phyloP scores from a whole-genome alignment of 2,797 vertebrate species.

The Yasuhikotakia modesta region DNA sequence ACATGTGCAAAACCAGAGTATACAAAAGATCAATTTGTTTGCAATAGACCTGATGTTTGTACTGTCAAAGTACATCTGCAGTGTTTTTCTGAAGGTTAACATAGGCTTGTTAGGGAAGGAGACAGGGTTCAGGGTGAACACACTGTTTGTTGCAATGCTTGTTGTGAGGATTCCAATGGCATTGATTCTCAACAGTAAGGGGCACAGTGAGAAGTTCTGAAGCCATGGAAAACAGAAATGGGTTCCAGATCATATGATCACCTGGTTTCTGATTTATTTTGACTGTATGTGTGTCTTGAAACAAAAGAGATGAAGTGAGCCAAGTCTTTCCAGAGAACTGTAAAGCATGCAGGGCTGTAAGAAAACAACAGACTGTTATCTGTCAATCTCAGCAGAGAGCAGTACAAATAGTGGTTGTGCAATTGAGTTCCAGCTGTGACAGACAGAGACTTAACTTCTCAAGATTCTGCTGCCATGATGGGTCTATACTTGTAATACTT shows the following conservation, averaged over 20 bases:
- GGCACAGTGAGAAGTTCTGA: not conserved
- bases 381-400: conserved; percentile 58
- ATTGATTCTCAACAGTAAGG: not conserved
- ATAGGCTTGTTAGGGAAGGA: conserved; percentile 16
- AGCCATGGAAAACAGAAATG: not conserved
- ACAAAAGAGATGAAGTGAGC: not conserved
- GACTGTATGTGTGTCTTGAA: not conserved
- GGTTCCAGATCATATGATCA: not conserved
- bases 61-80: conserved; percentile 26
- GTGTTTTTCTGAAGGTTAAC: conserved; percentile 14
- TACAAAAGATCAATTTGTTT: not conserved
- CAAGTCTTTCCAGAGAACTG: conserved; percentile 48
- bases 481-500: not conserved
- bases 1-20: not conserved
- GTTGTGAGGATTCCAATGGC: conserved; percentile 2
- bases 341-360: conserved; percentile 54
- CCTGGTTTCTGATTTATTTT: not conserved
- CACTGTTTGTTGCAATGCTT: conserved; percentile 23
- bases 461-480: conserved; percentile 10
- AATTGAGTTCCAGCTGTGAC: conserved; percentile 56
- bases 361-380: conserved; percentile 59
- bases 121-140: conserved; percentile 16
- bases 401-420: conserved; percentile 60
- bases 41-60: not conserved
- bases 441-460: conserved; percentile 29